Evolutionary conservation across 2,888 invertebrate genomes (phyloP).

Genomic region (Entomobrya multifasciata): DNA sequence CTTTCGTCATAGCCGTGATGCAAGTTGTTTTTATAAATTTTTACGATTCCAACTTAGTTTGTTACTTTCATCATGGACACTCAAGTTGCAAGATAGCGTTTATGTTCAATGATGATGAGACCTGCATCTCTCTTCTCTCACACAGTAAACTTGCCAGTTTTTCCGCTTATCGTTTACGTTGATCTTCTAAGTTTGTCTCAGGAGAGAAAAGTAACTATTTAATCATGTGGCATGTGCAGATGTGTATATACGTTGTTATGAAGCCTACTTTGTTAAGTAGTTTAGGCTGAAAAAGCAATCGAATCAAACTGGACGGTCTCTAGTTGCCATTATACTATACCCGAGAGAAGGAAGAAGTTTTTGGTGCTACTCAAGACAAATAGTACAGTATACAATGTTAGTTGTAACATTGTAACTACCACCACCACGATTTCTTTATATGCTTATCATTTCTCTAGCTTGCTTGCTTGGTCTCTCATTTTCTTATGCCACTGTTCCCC

Average conservation of each 20-base stretch:
- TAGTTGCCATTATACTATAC: too few species aligned
- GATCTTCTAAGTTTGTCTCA: slow-evolving; percentile 46
- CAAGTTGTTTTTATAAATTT: too few species aligned
- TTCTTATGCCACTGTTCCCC: background rate
- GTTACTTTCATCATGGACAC: background rate
- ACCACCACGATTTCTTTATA: slow-evolving; percentile 1
- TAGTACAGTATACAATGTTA: background rate
- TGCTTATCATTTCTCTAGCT: background rate
- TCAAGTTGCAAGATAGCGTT: slow-evolving; percentile 3
- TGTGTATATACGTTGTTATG: background rate
- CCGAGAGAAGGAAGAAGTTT: too few species aligned
- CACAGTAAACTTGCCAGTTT: slow-evolving; percentile 21
- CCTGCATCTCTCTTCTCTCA: background rate
- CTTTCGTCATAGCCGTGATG: too few species aligned
- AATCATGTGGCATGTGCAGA: slow-evolving; percentile 19
- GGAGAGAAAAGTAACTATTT: slow-evolving; percentile 28
- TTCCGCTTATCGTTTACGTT: slow-evolving; percentile 28
- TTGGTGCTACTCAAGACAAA: background rate
- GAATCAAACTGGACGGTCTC: background rate
- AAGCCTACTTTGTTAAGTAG: background rate
- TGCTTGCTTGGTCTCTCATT: background rate
- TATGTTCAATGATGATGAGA: slow-evolving; percentile 1
- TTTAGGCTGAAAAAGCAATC: slow-evolving; percentile 22
- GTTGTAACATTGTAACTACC: background rate
- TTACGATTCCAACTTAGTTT: too few species aligned